phyloP scores from a whole-genome alignment of 2,113 vertebrate species.

The Mugil cephalus region DNA sequence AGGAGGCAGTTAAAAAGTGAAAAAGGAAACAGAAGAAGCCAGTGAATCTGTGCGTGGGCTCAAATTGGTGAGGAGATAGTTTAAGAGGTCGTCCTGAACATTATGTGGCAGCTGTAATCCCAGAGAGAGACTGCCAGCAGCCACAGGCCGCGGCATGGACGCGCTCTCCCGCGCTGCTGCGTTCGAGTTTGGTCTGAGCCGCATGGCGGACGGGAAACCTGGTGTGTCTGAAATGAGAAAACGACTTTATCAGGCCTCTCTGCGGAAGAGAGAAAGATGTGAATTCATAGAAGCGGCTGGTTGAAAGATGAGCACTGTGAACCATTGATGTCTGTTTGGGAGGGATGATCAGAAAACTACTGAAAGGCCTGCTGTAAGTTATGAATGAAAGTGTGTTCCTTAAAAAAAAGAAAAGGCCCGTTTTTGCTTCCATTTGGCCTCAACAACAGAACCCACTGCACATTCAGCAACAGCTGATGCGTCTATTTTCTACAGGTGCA shows the following conservation, averaged over 20 bases:
- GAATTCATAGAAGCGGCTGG: neutral
- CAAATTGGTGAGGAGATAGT: constrained; percentile 37
- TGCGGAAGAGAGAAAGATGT: neutral
- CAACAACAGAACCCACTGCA: neutral
- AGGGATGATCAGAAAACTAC: neutral
- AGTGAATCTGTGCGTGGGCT: neutral
- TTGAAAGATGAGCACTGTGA: neutral
- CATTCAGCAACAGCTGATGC: constrained; percentile 6
- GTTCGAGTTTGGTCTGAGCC: neutral
- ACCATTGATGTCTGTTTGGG: neutral
- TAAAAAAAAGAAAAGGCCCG: neutral
- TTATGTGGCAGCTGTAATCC: constrained; percentile 6
- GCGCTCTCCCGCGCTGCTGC: neutral
- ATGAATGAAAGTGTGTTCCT: constrained; percentile 4
- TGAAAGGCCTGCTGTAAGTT: neutral
- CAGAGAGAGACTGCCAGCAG: neutral
- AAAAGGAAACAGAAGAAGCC: neutral
- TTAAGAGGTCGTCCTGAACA: constrained; percentile 26
- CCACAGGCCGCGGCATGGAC: neutral
- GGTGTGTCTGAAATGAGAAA: constrained; percentile 1
- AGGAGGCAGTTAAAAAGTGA: neutral
- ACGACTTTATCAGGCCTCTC: neutral
- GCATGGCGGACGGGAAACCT: neutral
- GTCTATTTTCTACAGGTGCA: too few species aligned
- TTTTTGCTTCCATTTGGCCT: neutral